These are phyloP conservation scores for Oreochromis spilurus DNA, from an alignment of 2,113 vertebrate genomes.

Conservation along the genomic window DNA sequence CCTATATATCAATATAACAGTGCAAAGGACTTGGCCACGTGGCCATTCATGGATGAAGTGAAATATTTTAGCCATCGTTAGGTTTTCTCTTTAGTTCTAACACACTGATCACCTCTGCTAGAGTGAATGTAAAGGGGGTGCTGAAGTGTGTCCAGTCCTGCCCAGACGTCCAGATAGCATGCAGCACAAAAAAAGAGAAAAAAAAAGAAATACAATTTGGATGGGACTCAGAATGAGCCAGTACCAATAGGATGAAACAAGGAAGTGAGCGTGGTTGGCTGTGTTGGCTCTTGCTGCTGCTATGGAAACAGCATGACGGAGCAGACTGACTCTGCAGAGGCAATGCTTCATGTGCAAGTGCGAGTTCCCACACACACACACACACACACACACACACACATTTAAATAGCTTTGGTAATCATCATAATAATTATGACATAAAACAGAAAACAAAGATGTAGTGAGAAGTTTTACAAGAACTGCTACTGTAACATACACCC, in stretches of 20 bases:
- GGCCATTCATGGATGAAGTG: not conserved
- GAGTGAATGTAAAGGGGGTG: not conserved
- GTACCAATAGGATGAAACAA: constrained; percentile 34
- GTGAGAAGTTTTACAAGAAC: not conserved
- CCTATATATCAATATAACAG: not conserved
- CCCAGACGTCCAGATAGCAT: not conserved
- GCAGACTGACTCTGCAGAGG: constrained; percentile 61
- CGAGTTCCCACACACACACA: not conserved
- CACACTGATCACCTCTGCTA: not conserved
- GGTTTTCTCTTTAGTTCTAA: not conserved
- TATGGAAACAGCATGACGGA: constrained; percentile 67
- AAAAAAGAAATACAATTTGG: not conserved
- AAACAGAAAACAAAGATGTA: not conserved
- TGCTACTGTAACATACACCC: not conserved
- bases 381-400: not conserved
- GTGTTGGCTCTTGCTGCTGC: constrained; percentile 58
- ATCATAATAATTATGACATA: not conserved
- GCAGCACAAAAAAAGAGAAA: not conserved
- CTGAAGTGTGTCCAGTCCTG: not conserved
- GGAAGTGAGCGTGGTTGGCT: constrained; percentile 59
- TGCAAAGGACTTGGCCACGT: not conserved
- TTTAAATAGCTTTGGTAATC: not conserved
- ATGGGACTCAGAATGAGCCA: constrained; percentile 10
- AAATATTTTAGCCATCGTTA: not conserved
- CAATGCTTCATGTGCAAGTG: constrained; percentile 5